Evolutionary conservation across 2,113 vertebrate species (phyloP).

Genomic region (Mormyrus iriodes): DNA sequence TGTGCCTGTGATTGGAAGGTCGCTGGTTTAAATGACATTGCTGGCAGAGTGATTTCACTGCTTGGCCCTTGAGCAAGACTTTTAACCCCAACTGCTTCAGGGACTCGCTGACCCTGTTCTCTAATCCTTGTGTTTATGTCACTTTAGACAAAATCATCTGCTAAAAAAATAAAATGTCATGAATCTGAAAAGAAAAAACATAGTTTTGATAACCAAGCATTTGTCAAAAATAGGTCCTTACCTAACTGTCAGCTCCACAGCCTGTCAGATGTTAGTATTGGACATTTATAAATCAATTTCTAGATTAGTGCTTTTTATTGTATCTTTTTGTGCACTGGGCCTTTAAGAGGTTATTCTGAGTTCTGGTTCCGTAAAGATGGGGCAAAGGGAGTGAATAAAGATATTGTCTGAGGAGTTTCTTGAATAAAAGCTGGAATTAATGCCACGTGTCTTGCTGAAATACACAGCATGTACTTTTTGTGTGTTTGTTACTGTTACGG

Average conservation of each 20-base stretch:
- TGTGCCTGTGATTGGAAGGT: not conserved
- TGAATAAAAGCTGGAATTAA: no score
- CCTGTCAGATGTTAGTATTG: not conserved
- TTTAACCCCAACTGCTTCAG: not conserved
- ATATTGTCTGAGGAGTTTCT: no score
- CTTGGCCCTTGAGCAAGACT: not conserved
- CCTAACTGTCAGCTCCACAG: not conserved
- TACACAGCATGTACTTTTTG: no score
- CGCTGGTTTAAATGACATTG: not conserved
- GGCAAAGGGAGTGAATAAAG: no score
- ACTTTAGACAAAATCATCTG: not conserved
- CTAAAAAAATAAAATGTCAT: not conserved
- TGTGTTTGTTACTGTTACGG: no score
- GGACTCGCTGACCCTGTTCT: not conserved
- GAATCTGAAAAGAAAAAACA: not conserved
- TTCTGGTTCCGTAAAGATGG: not conserved
- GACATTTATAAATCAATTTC: not conserved
- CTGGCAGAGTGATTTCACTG: not conserved
- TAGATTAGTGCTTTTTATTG: not conserved
- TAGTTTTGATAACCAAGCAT: not conserved
- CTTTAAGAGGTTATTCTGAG: not conserved
- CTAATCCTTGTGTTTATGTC: not conserved
- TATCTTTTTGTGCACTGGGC: not conserved
- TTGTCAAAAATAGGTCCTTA: not conserved
- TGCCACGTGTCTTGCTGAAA: no score